These are phyloP conservation scores for Rhinophrynus dorsalis DNA, from an alignment of 2,797 vertebrate genomes.

Conservation along the genomic window DNA sequence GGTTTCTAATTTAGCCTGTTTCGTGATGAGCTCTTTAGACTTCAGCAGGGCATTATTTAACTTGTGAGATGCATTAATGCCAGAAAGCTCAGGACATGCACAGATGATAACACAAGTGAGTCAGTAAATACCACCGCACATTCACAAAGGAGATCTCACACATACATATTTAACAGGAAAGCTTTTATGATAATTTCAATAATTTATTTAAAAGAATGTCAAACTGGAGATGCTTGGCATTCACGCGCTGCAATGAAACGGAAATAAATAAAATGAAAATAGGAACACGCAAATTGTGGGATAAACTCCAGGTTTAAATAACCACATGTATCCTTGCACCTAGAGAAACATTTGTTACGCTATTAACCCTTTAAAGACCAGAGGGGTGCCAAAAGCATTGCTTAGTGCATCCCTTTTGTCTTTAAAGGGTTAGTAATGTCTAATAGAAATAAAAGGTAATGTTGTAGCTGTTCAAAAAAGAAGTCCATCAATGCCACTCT, in stretches of 20 bases:
- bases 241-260: background rate
- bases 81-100: background rate
- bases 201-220: constrained; percentile 11
- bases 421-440: too few relatives aligned
- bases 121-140: constrained; percentile 20
- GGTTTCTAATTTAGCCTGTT: too few relatives aligned
- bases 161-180: constrained; percentile 27
- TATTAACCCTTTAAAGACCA: too few relatives aligned
- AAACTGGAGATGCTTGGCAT: background rate
- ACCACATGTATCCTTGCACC: background rate
- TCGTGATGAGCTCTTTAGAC: too few relatives aligned
- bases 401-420: too few relatives aligned
- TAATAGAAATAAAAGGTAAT: too few relatives aligned
- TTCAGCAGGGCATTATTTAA: too few relatives aligned
- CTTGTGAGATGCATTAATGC: background rate
- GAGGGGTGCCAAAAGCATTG: too few relatives aligned
- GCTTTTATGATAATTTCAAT: constrained; percentile 29
- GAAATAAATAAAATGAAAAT: constrained; percentile 2
- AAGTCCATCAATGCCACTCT: too few relatives aligned
- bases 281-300: background rate
- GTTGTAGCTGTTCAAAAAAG: too few relatives aligned
- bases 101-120: background rate
- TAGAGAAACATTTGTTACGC: background rate
- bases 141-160: constrained; percentile 7
- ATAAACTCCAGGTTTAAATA: background rate